These are phyloP conservation scores for Marmota flaviventris DNA, from an alignment of 2,113 vertebrate genomes.

Conservation along the genomic window DNA sequence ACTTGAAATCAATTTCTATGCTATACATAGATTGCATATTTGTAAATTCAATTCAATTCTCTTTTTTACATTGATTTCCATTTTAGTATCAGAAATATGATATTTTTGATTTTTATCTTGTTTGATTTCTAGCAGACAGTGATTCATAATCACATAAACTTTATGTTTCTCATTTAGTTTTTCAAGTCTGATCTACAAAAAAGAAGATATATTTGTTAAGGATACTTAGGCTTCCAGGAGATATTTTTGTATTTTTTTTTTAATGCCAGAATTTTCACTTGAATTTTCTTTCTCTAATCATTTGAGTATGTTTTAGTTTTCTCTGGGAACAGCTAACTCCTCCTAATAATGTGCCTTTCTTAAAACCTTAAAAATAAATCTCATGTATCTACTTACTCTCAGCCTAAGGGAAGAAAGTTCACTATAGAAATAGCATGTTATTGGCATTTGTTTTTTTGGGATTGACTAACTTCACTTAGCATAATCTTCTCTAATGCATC, in stretches of 20 bases:
- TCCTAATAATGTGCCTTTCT: background rate
- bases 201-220: background rate
- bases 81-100: background rate
- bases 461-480: no score
- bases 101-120: background rate
- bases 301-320: background rate
- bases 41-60: background rate
- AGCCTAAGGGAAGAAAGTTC: background rate
- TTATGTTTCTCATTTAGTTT: constrained; percentile 6
- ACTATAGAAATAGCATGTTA: background rate
- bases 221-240: background rate
- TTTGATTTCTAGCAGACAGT: background rate
- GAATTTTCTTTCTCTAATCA: background rate
- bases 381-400: background rate
- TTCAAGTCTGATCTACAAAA: background rate
- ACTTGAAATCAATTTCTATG: background rate
- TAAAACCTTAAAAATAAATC: background rate
- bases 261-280: background rate
- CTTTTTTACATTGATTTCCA: background rate
- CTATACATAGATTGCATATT: background rate
- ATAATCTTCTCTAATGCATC: no score
- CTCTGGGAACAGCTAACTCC: background rate
- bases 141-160: constrained; percentile 34
- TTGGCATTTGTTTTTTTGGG: no score
- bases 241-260: background rate